phyloP scores from a whole-genome alignment of 2,888 invertebrate genomes.

The Callosobruchus maculatus region DNA sequence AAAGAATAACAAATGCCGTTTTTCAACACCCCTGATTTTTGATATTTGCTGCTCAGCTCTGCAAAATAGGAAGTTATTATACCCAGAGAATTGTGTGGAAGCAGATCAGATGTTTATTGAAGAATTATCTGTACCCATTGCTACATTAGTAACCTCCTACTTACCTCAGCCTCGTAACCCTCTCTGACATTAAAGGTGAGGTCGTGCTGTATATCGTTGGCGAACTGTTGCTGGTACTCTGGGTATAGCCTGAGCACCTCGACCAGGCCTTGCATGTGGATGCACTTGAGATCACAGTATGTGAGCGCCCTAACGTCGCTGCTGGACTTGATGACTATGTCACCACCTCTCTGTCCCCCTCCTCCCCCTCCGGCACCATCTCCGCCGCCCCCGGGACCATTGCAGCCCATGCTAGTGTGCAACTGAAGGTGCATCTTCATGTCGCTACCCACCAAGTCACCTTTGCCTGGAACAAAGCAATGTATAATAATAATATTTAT shows the following conservation, averaged over 20 bases:
- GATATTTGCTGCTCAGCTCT: too few species aligned
- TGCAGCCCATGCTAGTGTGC: slow-evolving; percentile 56
- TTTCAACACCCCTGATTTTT: too few species aligned
- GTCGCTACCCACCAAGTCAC: slow-evolving; percentile 91
- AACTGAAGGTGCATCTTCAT: slow-evolving; percentile 70
- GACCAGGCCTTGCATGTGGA: slow-evolving; percentile 84
- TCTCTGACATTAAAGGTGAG: slow-evolving; percentile 91
- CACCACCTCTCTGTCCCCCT: slow-evolving; percentile 47
- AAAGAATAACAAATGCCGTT: too few species aligned
- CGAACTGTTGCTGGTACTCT: slow-evolving; percentile 92
- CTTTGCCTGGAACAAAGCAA: slow-evolving; percentile 71
- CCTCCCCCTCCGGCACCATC: slow-evolving; percentile 51
- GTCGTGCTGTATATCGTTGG: slow-evolving; percentile 91
- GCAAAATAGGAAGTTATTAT: too few species aligned
- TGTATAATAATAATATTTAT: too few species aligned
- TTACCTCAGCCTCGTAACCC: slow-evolving; percentile 84
- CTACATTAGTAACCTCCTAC: slow-evolving; percentile 4
- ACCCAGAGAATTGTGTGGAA: too few species aligned
- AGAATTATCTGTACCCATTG: too few species aligned
- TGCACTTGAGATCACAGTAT: slow-evolving; percentile 93
- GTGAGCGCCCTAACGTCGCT: slow-evolving; percentile 92
- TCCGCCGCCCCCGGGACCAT: slow-evolving; percentile 51
- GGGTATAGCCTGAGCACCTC: slow-evolving; percentile 84
- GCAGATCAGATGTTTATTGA: too few species aligned
- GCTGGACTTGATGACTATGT: slow-evolving; percentile 86